Percentiles rank a stretch among this genome's conserved stretches.
Conservation (phyloP, 2,113 vertebrate genomes). For the Casuarius casuarius region DNA sequence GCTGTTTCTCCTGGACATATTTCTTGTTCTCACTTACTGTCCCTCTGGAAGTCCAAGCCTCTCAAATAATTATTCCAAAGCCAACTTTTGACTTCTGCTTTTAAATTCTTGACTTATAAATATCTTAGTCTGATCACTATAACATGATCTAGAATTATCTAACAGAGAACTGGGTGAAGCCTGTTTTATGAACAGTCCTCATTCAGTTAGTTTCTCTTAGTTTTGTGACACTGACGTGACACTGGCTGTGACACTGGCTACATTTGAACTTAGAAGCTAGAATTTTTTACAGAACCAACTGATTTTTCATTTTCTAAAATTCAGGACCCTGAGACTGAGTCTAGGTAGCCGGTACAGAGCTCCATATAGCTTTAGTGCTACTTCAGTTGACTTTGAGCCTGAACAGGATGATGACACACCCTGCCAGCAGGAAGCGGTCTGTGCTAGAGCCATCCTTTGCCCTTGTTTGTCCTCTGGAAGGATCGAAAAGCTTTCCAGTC, state of each 20-base stretch:
- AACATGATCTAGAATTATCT: neutral
- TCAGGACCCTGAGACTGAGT: neutral
- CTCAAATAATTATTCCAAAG: neutral
- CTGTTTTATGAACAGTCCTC: neutral
- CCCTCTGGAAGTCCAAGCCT: neutral
- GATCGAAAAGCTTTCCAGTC: neutral
- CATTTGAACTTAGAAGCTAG: neutral
- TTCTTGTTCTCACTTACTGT: neutral
- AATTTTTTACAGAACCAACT: neutral
- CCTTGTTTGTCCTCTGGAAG: neutral
- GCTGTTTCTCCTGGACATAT: neutral
- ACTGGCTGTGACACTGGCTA: neutral
- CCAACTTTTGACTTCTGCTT: neutral
- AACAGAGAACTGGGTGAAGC: neutral
- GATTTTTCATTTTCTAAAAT: neutral
- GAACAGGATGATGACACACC: neutral
- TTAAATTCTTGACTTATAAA: neutral
- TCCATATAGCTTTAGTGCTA: neutral
- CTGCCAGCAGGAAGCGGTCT: neutral
- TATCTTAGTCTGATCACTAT: neutral
- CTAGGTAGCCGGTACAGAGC: neutral
- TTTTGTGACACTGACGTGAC: neutral
- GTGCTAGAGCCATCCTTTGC: neutral
- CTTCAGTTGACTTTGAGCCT: neutral
- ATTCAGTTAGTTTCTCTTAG: neutral